Conservation (phyloP, 2,113 vertebrate species). For the Polypterus bichir region DNA sequence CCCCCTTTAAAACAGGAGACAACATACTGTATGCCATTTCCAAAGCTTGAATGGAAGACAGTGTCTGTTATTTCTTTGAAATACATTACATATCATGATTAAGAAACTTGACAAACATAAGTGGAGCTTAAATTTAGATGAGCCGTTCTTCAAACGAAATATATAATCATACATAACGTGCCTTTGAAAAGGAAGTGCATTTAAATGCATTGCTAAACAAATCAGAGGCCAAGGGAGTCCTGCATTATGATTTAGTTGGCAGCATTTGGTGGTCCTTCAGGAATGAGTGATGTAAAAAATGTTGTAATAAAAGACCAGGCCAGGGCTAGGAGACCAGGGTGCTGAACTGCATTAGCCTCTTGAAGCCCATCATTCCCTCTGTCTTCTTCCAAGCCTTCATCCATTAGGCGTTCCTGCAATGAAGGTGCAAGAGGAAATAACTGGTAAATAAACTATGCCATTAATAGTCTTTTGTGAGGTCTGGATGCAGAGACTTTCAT, state of each 20-base stretch:
- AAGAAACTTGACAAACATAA: neutral
- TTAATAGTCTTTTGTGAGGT: too few species aligned
- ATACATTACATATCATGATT: neutral
- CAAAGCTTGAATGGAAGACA: neutral
- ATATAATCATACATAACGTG: conserved; percentile 18
- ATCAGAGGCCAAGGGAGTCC: neutral
- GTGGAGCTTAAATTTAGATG: too few species aligned
- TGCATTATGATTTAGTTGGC: conserved; percentile 58
- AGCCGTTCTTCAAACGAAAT: too few species aligned
- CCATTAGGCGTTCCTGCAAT: conserved; percentile 68
- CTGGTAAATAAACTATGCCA: too few species aligned
- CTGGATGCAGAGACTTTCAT: too few species aligned
- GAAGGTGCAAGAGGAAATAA: too few species aligned
- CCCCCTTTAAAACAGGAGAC: neutral
- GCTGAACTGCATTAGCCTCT: conserved; percentile 46
- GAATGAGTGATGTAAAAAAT: conserved; percentile 92
- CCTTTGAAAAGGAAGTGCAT: conserved; percentile 48
- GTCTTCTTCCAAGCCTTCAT: conserved; percentile 75
- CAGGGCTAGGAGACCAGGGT: conserved; percentile 75
- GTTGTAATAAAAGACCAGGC: conserved; percentile 91
- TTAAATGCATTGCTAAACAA: conserved; percentile 23
- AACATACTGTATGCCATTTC: neutral
- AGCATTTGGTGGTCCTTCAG: conserved; percentile 80
- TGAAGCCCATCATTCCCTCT: conserved; percentile 62
- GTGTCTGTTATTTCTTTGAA: neutral